Conservation (phyloP, 2,797 vertebrate genomes). For the Aeoliscus strigatus region DNA sequence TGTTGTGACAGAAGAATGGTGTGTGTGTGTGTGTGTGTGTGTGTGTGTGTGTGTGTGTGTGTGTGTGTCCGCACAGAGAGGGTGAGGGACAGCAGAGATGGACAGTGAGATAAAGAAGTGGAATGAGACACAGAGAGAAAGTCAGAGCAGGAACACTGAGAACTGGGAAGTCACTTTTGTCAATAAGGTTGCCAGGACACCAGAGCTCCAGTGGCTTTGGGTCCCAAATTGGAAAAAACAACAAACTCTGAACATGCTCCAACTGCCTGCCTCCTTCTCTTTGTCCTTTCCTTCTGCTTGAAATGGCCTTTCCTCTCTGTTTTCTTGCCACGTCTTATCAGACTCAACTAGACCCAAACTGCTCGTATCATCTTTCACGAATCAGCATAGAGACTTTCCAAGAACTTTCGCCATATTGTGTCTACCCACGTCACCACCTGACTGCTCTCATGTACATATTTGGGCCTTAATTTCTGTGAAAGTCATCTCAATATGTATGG, state of each 20-base stretch:
- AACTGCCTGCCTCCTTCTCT: slow-evolving; percentile 6
- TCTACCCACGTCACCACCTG: not conserved
- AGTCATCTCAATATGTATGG: too few species aligned
- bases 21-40: slow-evolving; percentile 25
- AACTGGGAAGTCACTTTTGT: slow-evolving; percentile 27
- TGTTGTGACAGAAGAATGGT: slow-evolving; percentile 28
- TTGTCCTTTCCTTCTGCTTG: slow-evolving; percentile 15
- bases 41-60: slow-evolving; percentile 3
- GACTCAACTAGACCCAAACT: slow-evolving; percentile 13
- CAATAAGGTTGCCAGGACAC: slow-evolving; percentile 31
- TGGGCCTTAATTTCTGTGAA: slow-evolving; percentile 13
- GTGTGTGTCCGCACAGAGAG: slow-evolving; percentile 1
- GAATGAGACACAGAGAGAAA: not conserved
- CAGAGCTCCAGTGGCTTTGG: slow-evolving; percentile 37
- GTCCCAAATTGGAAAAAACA: slow-evolving; percentile 26
- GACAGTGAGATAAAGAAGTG: slow-evolving; percentile 5
- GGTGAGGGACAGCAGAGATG: not conserved
- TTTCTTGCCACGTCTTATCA: slow-evolving; percentile 14
- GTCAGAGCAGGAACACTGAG: slow-evolving; percentile 20
- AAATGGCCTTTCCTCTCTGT: slow-evolving; percentile 14
- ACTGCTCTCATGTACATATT: slow-evolving; percentile 9
- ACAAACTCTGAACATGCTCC: slow-evolving; percentile 18
- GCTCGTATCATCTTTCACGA: slow-evolving; percentile 30
- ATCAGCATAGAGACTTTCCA: too few species aligned
- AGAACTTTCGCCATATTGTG: slow-evolving; percentile 43